phyloP scores from a whole-genome alignment of 2,797 vertebrate species.

The Meriones psammophilus region DNA sequence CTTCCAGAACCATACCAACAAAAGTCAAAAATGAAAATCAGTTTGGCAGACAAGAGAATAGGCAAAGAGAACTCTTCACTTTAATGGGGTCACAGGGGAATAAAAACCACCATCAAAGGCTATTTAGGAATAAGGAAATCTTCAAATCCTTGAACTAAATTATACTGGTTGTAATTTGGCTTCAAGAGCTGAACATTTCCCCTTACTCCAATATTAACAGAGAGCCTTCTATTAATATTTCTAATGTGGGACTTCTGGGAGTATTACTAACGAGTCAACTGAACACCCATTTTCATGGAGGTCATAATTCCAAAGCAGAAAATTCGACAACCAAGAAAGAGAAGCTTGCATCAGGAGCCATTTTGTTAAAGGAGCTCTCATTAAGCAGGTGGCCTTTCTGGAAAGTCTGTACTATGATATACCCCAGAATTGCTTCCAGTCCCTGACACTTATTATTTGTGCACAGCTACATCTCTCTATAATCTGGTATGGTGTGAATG shows the following conservation, averaged over 20 bases:
- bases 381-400: no score
- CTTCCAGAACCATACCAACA: conserved; percentile 40
- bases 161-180: background rate
- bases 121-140: conserved; percentile 46
- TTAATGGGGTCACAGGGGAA: background rate
- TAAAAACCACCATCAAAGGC: background rate
- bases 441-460: no score
- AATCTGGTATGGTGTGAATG: no score
- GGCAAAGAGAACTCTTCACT: background rate
- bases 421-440: no score
- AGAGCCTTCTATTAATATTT: background rate
- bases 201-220: background rate
- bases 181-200: background rate
- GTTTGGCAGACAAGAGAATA: conserved; percentile 5
- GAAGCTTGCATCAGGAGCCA: background rate
- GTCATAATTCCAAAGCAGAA: background rate
- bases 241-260: background rate
- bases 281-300: background rate
- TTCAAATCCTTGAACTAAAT: conserved; percentile 8
- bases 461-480: no score
- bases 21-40: conserved; percentile 44
- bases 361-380: no score
- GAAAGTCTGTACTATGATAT: no score
- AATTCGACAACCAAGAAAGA: background rate
- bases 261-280: background rate